Base-by-base conservation (phyloP, 1,140 invertebrate species). In the Anastrepha ludens region DNA sequence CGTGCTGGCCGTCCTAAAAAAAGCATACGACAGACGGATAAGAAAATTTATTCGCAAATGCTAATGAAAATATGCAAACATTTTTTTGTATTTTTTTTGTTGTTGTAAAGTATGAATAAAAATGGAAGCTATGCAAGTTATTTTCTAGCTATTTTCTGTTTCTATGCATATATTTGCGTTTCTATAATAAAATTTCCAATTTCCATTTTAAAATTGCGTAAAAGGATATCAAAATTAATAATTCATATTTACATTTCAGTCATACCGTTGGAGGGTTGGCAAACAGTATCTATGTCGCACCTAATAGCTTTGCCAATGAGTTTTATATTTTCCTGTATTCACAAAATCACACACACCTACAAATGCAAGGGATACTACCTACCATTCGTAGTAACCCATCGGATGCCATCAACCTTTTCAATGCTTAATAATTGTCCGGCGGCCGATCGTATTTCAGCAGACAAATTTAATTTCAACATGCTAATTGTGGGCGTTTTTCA, bases 1-100 rank as follows among this genome's bases (percentile, higher is more conserved):
- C 93, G 93, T 98, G 97, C 17, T 94, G 93, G 87, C 95, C 95
- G 89, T 95, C 94, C 96, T 97, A 94, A 89, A 89, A 55, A 86
- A 74, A 89, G 47, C 29, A 81, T 70, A 20, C 20, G 41, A 44
- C 2, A 15, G 67, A 41, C 39, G 44, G 44, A 47, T 74, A 47
- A 47, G 67, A n/a, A 62, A 62, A 13, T 44, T 47, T 17, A 47
- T 55, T 6, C 50, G 29, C 29, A 29, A 29, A 29, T 29, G 29
- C 29, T 29, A 29, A 29, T 29, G 29, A 29, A 29, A 29, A 29
- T 29, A 29, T 29, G 29, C 29, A 29, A 29, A 29, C 29, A 29
- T 29, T 29, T 29, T 29, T 29, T 29, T 29, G n/a, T n/a, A n/a
- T 29, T 0, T 29, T 29, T 29, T 29, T 29, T 29, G 29, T 29